Evolutionary conservation across 2,113 vertebrate genomes (phyloP), one percentile per base, ranked within the genome.

Genomic region (Halcyon senegalensis): DNA sequence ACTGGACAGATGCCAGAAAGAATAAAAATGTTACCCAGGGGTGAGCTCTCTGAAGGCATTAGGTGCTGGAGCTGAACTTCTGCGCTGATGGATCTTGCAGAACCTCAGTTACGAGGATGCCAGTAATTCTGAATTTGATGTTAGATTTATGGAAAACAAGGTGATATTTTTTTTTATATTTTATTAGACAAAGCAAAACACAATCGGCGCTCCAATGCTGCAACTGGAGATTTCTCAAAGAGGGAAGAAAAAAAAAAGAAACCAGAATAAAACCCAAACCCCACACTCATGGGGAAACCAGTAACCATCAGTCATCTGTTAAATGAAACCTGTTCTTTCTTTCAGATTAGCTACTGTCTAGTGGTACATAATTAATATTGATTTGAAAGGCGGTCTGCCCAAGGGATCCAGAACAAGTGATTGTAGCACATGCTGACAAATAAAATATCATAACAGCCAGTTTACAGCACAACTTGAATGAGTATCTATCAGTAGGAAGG

Each of bases 291-390:
- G 2, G 46, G 46, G 55, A 89, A 87, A 60, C 79, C 53, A 67
- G 72, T 18, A 94, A 84, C 58, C 89, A 90, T 84, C 90, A 93
- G 67, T 74, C 74, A 94, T 73, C 69, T 70, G 50, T 75, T 91
- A 91, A 95, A 96, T 44, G 70, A 96, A 93, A 91, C 94, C 68
- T 92, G 72, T 46, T 90, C 94, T 79, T 95, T 67, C 94, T 79
- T 95, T 90, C 83, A 93, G 89, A 62, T 93, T 88, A 96, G 93
- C 95, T 96, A 91, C 92, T 93, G 87, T 84, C 93, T 91, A 81
- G 89, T 44, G 79, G 89, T 91, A 79, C 86, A 88, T 84, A 95
- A 96, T 97, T 92, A 96, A 97, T 96, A 94, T 85, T 77, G 94
- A 94, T 96, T 88, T 89, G 95, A 93, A 93, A 91, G 90, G 82